Evolutionary conservation across 2,888 invertebrate genomes (phyloP), one percentile per base, ranked within the genome.

Genomic region (Epirrhoe tristata): DNA sequence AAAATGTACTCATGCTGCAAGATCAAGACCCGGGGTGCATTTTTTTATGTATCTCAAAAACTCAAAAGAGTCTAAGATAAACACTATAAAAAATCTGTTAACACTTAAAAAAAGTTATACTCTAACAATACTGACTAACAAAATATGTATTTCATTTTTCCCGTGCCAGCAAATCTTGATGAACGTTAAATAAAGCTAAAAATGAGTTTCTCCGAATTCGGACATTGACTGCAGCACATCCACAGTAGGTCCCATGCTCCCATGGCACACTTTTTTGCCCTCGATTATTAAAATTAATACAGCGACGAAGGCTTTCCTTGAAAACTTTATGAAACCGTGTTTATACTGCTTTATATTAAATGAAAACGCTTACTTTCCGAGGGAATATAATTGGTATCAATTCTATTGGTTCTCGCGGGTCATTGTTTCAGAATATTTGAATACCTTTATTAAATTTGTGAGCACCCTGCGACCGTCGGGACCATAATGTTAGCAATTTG

Each of bases 341-440:
- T 74, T 74, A 68, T 72, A 63, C 67, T 55, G 58, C 57, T 63
- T 57, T 46, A 65, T 69, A 72, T 74, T 64, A 67, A 72, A 74
- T 51, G 63, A 70, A 67, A 63, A 59, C 70, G 70, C 70, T 74
- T 76, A 75, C 58, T 75, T 75, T 75, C 62, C 64, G 62, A 73
- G 73, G 71, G 70, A 75, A 75, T 79, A 62, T 78, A 79, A 82
- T 82, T 81, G 77, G 75, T 78, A 73, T 81, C 75, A 80, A 77
- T 79, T 76, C 70, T 76, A 72, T 70, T 71, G 72, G 75, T 57
- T 76, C 76, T 75, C 75, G 59, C 59, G 72, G 70, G 66, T 71
- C 78, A 80, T 81, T 79, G 79, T 81, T 77, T 73, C 66, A 69
- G 73, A 81, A 77, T 80, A 76, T 78, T 78, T 80, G 75, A 80